phyloP scores from a whole-genome alignment of 1,140 invertebrate species.

The Choristoneura fumiferana region DNA sequence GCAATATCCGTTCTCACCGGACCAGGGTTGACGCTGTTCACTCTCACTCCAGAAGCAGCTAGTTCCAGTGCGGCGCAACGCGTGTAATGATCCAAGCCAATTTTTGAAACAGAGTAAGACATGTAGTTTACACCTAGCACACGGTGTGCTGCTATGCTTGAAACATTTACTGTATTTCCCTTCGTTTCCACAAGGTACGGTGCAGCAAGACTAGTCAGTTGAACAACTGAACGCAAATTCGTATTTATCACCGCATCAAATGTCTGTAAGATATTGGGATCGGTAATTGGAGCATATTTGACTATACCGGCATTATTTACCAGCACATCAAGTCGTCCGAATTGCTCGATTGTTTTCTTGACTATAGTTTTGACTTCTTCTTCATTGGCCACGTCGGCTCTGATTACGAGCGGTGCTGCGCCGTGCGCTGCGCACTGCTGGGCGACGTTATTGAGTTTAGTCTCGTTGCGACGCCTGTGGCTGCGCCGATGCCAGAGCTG shows the following conservation, averaged over 20 bases:
- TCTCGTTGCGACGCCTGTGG: slow-evolving; percentile 25
- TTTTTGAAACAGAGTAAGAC: slow-evolving; percentile 86
- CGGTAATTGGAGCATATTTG: too few relatives aligned
- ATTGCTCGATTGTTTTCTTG: slow-evolving; percentile 75
- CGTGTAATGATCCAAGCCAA: slow-evolving; percentile 87
- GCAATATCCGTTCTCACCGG: slow-evolving; percentile 82
- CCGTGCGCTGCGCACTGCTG: slow-evolving; percentile 11
- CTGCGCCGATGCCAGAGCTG: not conserved
- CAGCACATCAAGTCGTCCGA: slow-evolving; percentile 80
- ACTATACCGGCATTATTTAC: too few relatives aligned
- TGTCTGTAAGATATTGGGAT: slow-evolving; percentile 81
- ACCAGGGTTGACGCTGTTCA: slow-evolving; percentile 85
- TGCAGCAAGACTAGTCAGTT: slow-evolving; percentile 22
- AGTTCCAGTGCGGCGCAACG: slow-evolving; percentile 81
- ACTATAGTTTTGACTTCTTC: slow-evolving; percentile 79
- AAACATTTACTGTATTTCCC: slow-evolving; percentile 88
- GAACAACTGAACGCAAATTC: slow-evolving; percentile 47
- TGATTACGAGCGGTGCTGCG: slow-evolving; percentile 66
- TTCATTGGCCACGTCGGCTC: slow-evolving; percentile 81
- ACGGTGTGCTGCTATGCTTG: slow-evolving; percentile 76
- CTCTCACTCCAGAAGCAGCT: slow-evolving; percentile 81
- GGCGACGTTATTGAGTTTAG: slow-evolving; percentile 8
- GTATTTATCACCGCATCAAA: slow-evolving; percentile 83
- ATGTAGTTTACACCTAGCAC: slow-evolving; percentile 53
- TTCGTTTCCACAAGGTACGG: slow-evolving; percentile 53